Conservation (phyloP, 1,140 invertebrate genomes). For the Metopolophium dirhodum region DNA sequence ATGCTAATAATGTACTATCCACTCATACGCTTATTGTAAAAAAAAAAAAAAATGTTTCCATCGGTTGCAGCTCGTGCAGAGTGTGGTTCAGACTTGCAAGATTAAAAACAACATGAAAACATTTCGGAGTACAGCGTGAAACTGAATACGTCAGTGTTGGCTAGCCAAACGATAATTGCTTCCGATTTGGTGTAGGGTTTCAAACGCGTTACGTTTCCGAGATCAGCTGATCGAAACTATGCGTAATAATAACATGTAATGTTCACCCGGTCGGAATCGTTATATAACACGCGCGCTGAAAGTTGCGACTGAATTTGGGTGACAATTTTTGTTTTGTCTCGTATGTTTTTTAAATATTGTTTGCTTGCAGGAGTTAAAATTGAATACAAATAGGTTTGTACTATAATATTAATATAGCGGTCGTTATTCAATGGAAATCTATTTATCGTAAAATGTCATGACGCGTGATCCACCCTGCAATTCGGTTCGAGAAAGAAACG, state of each 20-base stretch:
- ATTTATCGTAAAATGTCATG: not conserved
- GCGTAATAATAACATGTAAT: not conserved
- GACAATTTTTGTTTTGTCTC: not conserved
- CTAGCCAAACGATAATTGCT: not conserved
- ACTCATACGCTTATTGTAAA: no score
- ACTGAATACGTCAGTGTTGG: not conserved
- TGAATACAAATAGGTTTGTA: not conserved
- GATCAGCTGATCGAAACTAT: not conserved
- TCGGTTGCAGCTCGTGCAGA: not conserved
- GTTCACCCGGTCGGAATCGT: not conserved
- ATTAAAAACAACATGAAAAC: not conserved
- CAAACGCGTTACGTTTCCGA: not conserved
- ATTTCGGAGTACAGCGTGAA: no score
- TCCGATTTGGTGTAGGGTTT: not conserved
- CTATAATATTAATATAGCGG: no score
- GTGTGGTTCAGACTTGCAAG: not conserved
- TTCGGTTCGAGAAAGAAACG: not conserved
- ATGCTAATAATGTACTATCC: no score
- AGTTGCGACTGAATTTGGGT: not conserved
- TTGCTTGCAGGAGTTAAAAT: rapidly evolving
- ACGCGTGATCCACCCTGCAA: no score
- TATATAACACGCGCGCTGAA: no score
- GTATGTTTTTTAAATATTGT: not conserved
- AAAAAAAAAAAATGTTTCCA: not conserved
- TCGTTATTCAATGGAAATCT: not conserved